Evolutionary conservation across 2,113 vertebrate genomes (phyloP), one percentile per base, ranked within the genome.

Genomic region (Tachysurus fulvidraco): DNA sequence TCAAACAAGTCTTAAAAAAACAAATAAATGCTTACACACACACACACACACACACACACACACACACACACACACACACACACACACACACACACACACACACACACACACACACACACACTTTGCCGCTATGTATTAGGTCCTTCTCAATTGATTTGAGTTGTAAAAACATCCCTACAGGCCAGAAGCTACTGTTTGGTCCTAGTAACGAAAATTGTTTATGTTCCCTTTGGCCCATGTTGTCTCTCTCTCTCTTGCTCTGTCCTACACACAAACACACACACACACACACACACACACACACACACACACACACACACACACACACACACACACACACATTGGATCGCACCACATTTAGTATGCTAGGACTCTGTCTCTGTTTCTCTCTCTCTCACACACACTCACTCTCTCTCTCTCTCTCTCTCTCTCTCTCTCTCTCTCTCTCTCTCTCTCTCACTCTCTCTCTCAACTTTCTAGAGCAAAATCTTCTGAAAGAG

Each of bases 131-230:
- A 11, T 55, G 23, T 78, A 36, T 78, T 60, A 50, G 25, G 52
- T 85, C 44, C 13, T 30, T 77, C 57, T 77, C 59, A 28, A 50
- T 85, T 36, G 69, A 73, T 60, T 62, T 64, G 41, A 50, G 73
- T 46, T 77, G 57, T 77, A 28, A 85, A 85, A 85, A 64, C n/a
- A 85, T 57, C n/a, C 71, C 71, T 21, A 64, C 57, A 74, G 41
- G 73, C 57, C n/a, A 77, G 36, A 55, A 85, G 57, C n/a, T 77
- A 52, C 25, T 76, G 41, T 74, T 84, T 84, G 83, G 28, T 44
- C 36, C 52, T 57, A 21, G 28, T 74, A 74, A 84, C 60, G 69
- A 44, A 84, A 84, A 60, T 76, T 84, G 52, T 84, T 84, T 84
- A 84, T 84, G 67, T 21, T 74, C 54, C 67, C 83, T 84, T 74